Conservation (phyloP, 1,140 invertebrate genomes). For the Drosophila tropicalis region DNA sequence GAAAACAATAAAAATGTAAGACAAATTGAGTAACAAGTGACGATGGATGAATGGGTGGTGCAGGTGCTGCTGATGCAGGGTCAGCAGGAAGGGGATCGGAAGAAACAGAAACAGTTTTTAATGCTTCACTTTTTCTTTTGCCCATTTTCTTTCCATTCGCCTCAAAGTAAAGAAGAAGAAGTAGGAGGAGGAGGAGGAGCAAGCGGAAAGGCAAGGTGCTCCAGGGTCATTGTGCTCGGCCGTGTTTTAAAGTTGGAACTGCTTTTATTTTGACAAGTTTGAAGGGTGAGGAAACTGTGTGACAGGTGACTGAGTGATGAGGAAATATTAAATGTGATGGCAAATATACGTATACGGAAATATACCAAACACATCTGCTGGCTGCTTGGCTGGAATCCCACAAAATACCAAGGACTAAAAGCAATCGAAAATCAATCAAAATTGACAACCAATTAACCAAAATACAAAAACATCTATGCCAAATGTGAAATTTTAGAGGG, state of each 20-base stretch:
- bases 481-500: too few species aligned
- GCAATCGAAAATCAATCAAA: neutral
- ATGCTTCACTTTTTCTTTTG: conserved; percentile 13
- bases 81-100: neutral
- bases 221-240: conserved; percentile 43
- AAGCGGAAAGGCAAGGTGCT: conserved; percentile 24
- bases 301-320: conserved; percentile 52
- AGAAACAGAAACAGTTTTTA: conserved; percentile 21
- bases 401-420: neutral
- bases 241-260: conserved; percentile 45
- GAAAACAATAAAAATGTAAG: conserved; percentile 67
- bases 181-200: too few species aligned
- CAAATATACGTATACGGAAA: conserved; percentile 36
- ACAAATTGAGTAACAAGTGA: conserved; percentile 77
- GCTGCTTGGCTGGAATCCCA: neutral
- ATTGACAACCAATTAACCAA: neutral
- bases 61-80: neutral
- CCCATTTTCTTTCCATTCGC: neutral
- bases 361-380: conserved; percentile 31
- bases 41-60: conserved; percentile 27
- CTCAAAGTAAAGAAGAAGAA: too few species aligned
- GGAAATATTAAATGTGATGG: conserved; percentile 33
- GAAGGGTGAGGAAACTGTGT: conserved; percentile 5
- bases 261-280: conserved; percentile 47
- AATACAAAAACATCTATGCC: neutral